phyloP scores from a whole-genome alignment of 2,888 invertebrate species.

The Caenorhabditis parvicauda region DNA sequence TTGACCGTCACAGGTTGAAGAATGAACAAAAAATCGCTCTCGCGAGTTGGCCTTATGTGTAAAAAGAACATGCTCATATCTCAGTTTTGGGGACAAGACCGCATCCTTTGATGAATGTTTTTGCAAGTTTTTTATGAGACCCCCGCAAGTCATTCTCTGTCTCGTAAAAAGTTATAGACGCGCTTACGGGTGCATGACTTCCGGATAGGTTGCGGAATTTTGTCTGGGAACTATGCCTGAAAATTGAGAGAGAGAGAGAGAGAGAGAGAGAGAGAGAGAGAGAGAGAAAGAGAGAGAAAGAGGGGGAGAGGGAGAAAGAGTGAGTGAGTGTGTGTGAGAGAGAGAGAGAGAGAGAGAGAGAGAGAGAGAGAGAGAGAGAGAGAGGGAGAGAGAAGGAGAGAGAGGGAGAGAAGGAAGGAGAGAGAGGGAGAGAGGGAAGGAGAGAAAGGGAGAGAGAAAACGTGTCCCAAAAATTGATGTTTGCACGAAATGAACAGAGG shows the following conservation, averaged over 20 bases:
- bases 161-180: no score
- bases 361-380: constrained; percentile 5
- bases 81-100: no score
- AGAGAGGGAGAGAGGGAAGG: constrained; percentile 3
- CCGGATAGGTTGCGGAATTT: no score
- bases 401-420: constrained; percentile 5
- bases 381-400: constrained; percentile 4
- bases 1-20: no score
- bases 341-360: constrained; percentile 3
- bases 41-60: no score
- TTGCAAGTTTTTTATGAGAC: no score
- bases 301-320: constrained; percentile 8
- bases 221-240: no score
- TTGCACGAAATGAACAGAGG: constrained; percentile 4
- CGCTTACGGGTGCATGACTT: no score
- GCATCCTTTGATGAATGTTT: no score
- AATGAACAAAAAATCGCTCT: no score
- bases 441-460: not conserved
- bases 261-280: constrained; percentile 11
- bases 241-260: constrained; percentile 10
- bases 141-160: no score
- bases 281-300: constrained; percentile 6
- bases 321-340: constrained; percentile 8
- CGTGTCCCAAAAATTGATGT: constrained; percentile 4
- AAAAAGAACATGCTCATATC: no score